These are phyloP conservation scores for Allolobophora icterica DNA, from an alignment of 2,888 invertebrate species.

Conservation along the genomic window DNA sequence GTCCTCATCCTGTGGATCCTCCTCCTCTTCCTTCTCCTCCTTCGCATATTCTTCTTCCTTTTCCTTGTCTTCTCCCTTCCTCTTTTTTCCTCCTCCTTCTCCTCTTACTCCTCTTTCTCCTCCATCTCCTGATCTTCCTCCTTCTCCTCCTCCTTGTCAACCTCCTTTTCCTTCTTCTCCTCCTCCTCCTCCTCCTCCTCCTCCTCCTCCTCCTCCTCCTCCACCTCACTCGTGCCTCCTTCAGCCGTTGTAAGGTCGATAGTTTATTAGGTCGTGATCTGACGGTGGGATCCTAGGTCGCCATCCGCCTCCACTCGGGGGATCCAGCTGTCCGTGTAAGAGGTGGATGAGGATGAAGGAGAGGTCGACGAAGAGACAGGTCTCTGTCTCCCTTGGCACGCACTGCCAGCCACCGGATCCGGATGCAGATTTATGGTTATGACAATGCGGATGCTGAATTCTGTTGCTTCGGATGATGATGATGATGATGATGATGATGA, in stretches of 20 bases:
- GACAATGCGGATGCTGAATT: neutral
- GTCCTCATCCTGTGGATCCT: no score
- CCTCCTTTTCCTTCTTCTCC: neutral
- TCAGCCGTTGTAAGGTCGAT: no score
- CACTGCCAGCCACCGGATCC: neutral
- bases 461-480: neutral
- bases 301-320: no score
- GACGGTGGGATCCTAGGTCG: no score
- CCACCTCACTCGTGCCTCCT: neutral
- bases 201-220: conserved; percentile 20
- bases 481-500: conserved; percentile 29
- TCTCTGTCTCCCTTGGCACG: neutral
- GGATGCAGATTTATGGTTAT: neutral
- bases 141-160: neutral
- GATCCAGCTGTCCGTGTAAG: neutral
- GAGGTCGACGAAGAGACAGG: no score
- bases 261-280: no score
- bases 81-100: neutral
- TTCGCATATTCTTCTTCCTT: neutral
- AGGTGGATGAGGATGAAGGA: neutral
- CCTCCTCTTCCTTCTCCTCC: no score
- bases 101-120: neutral
- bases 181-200: no score
- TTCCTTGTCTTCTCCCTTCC: neutral
- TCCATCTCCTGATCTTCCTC: neutral